These are phyloP conservation scores for Oscheius sp. DNA, from an alignment of 2,888 invertebrate species.

Conservation along the genomic window DNA sequence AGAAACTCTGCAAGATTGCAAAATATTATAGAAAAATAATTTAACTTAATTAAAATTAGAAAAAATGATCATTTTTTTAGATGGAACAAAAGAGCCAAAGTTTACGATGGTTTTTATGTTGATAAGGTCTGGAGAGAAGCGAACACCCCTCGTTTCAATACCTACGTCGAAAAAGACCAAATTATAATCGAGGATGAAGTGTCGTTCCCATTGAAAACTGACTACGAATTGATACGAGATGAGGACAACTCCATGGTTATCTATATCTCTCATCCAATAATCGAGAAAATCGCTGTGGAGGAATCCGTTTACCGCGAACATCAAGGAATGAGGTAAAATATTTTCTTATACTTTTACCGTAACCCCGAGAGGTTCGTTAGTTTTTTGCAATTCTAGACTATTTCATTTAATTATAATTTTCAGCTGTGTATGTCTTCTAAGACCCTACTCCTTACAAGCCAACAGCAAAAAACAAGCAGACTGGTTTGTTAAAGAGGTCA, in stretches of 20 bases:
- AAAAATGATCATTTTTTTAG: no score
- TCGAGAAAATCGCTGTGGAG: neutral
- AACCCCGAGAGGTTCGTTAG: neutral
- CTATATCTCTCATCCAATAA: neutral
- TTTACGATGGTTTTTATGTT: neutral
- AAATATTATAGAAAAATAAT: neutral
- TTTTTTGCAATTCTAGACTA: no score
- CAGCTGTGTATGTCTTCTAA: no score
- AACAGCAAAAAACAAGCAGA: no score
- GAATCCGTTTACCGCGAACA: no score
- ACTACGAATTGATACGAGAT: no score
- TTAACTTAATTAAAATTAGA: neutral
- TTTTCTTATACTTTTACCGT: neutral
- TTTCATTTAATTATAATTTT: no score
- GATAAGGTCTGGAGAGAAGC: constrained; percentile 2
- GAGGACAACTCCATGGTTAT: no score
- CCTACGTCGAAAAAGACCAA: neutral
- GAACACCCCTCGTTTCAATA: neutral
- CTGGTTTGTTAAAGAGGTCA: no score
- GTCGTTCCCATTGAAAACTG: no score
- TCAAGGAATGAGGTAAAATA: neutral
- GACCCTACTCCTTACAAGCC: neutral
- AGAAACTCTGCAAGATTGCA: no score
- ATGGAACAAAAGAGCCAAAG: neutral
- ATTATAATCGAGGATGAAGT: neutral